phyloP scores from a whole-genome alignment of 2,113 vertebrate genomes.

The Garra rufa region DNA sequence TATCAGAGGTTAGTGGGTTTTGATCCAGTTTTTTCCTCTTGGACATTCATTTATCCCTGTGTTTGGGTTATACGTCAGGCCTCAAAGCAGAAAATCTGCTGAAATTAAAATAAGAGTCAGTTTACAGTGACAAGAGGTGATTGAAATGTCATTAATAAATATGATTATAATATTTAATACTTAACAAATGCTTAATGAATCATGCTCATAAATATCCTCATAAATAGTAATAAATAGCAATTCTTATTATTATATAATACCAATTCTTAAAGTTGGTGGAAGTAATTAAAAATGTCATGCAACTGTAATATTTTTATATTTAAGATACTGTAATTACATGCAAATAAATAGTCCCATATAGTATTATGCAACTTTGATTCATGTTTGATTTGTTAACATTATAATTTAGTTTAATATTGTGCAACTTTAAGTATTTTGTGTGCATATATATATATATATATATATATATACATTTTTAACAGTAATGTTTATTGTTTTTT shows the following conservation, averaged over 20 bases:
- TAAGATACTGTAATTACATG: background rate
- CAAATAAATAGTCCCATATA: background rate
- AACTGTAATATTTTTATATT: background rate
- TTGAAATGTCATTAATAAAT: background rate
- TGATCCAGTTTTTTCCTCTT: background rate
- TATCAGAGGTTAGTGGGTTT: slow-evolving; percentile 27
- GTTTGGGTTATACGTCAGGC: background rate
- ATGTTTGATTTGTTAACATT: background rate
- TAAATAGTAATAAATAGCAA: too few relatives aligned
- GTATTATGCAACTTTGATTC: background rate
- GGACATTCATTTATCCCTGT: background rate
- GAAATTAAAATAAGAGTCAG: background rate
- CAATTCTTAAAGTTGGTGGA: background rate
- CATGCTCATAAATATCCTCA: background rate
- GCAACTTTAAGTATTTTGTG: too few relatives aligned
- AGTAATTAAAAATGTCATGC: background rate
- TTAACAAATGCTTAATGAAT: background rate
- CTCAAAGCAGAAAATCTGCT: background rate
- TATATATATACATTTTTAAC: too few relatives aligned
- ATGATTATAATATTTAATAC: background rate
- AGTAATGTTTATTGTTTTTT: too few relatives aligned
- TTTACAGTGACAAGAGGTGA: background rate
- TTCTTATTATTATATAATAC: too few relatives aligned
- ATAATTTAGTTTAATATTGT: too few relatives aligned
- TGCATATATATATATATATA: too few relatives aligned